Base-by-base conservation (phyloP, 1,140 invertebrate species). In the Drosophila subobscura region DNA sequence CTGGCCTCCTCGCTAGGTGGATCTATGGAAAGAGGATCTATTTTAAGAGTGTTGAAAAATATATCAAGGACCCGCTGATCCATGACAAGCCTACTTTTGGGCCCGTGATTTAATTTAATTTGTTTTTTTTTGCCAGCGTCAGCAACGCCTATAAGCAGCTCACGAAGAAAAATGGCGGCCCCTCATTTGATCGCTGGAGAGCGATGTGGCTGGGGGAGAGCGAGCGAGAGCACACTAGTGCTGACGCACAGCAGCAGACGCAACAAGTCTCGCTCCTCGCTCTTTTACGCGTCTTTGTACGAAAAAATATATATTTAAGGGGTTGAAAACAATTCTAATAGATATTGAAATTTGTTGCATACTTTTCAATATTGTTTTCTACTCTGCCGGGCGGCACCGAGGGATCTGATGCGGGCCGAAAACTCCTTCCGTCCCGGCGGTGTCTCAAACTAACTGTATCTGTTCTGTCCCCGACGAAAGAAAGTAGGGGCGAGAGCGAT, bases 121-220 rank as follows among this genome's bases (percentile, higher is more conserved):
- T 65, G 65, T 51, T 49, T 1, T 3, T 46, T 65, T 77, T 76
- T 77, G 85, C 63, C 81, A 73, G 76, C 86, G 86, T 90, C 86
- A 90, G 76, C 86, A 90, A 90, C 86, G 86, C 86, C 86, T 90
- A 90, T 78, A 90, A 90, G 79, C 77, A 76, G 80, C 72, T 77
- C 72, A 76, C 49, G 59, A 47, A 73, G 51, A 56, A 77, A 77
- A 79, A 80, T 90, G 86, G 86, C 88, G 81, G 53, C 67, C 45
- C 47, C 16, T 6, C 47, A 20, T 44, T 40, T 40, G 77, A 85
- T 76, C 63, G 47, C 22, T 20, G 4, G 12, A 51, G 77, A 61
- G 83, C 14, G 60, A 86, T 33, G 29, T 3, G 8, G 3, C 29
- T 33, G 27, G 33, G 10, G 10, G 33, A 37, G 77, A 58, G 83